Conservation (phyloP, 2,888 invertebrate species). For the Macrosoma leucophasiata region DNA sequence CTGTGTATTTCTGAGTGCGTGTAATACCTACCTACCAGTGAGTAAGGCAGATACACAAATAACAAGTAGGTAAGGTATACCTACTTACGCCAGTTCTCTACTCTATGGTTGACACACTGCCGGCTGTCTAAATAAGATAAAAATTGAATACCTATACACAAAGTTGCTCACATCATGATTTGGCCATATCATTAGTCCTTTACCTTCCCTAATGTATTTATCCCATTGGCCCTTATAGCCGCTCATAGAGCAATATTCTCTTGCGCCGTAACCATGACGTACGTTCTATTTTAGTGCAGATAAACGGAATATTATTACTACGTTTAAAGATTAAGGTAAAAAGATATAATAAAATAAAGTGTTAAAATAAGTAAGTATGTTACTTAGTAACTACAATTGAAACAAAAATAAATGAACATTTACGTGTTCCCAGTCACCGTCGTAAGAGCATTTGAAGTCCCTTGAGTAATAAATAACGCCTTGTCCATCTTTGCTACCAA, state of each 20-base stretch:
- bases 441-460: constrained; percentile 49
- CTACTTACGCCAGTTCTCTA: too few species aligned
- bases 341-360: constrained; percentile 1
- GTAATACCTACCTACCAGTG: too few species aligned
- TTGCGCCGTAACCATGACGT: constrained; percentile 55
- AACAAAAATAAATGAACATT: constrained; percentile 25
- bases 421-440: constrained; percentile 58
- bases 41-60: too few species aligned
- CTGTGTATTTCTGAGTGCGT: too few species aligned
- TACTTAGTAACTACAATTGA: neutral
- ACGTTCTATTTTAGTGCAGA: constrained; percentile 42
- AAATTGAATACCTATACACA: neutral
- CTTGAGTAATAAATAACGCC: constrained; percentile 51
- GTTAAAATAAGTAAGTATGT: neutral
- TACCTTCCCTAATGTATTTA: constrained; percentile 66
- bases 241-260: constrained; percentile 53
- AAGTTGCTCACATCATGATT: constrained; percentile 71
- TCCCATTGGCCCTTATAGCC: constrained; percentile 76
- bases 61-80: too few species aligned
- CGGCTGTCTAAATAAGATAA: too few species aligned
- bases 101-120: too few species aligned
- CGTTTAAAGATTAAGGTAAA: neutral
- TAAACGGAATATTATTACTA: neutral
- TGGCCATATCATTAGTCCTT: constrained; percentile 76
- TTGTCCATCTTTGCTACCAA: constrained; percentile 61